Evolutionary conservation across 2,113 vertebrate genomes (phyloP), one percentile per base, ranked within the genome.

Genomic region (Salvator merianae): DNA sequence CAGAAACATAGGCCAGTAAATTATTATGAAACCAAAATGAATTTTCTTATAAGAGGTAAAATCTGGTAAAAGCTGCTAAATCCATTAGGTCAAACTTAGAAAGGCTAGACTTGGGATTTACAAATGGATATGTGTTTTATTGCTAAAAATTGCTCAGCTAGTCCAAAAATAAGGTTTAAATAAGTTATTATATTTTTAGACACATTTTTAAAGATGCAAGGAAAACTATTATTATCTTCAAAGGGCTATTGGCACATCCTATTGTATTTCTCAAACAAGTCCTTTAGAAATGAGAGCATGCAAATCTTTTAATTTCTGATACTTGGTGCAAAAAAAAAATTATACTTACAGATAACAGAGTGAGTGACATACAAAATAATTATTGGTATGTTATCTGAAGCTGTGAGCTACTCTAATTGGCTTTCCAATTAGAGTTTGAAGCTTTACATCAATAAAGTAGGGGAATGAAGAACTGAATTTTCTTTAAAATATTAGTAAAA

Each of bases 1-100:
- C 7, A 79, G 53, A 38, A 26, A 14, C 76, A 75, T 5, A 18
- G 88, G 75, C 26, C 16, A 86, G 77, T 88, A 18, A 92, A 76
- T 91, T 93, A 88, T 90, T 94, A 91, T 89, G 71, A 32, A 93
- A 93, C 85, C 75, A 92, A 92, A 93, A 87, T 82, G 88, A 88
- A 77, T 7, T 71, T 95, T 90, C 87, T 84, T 91, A 68, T 53
- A 87, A 87, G 92, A 86, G 71, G 91, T 90, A 82, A 88, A 87
- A 28, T 72, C 30, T 85, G 38, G 72, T 89, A 1, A 88, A 94
- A 90, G 74, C 85, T 90, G 87, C 92, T 92, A 94, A 96, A 93
- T 65, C 83, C 85, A 94, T 94, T 94, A 95, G 91, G 88, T 91
- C 89, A 94, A 92, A 89, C 89, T 94, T 93, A 94, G 93, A 93